These are phyloP conservation scores for Euplagia quadripunctaria DNA, from an alignment of 2,888 invertebrate genomes.

Conservation along the genomic window DNA sequence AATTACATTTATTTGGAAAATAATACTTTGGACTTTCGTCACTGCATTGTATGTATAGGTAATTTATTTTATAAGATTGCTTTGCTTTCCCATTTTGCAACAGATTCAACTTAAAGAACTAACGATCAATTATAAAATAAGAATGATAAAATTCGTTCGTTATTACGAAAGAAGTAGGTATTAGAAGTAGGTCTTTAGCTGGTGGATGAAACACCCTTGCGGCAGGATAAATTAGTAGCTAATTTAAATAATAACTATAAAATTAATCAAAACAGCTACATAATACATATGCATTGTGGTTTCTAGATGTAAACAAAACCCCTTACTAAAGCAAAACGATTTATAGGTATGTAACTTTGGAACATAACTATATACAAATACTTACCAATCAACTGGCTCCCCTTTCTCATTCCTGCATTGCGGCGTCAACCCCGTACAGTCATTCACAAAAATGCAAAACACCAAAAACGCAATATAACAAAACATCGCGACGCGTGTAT, in stretches of 20 bases:
- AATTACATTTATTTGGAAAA: background rate
- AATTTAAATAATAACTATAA: background rate
- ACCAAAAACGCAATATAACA: conserved; percentile 56
- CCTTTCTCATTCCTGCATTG: conserved; percentile 89
- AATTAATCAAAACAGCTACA: background rate
- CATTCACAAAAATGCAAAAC: conserved; percentile 61
- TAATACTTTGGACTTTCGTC: background rate
- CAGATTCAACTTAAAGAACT: too few species aligned
- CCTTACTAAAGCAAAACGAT: background rate
- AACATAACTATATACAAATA: conserved; percentile 27
- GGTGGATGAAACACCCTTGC: background rate
- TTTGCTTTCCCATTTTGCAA: too few species aligned
- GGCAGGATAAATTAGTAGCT: background rate
- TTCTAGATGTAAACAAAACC: background rate
- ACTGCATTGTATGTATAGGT: too few species aligned
- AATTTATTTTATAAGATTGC: too few species aligned
- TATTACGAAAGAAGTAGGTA: too few species aligned
- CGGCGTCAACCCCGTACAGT: conserved; percentile 68
- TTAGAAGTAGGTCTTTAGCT: too few species aligned
- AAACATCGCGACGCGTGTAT: conserved; percentile 66
- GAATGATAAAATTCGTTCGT: too few species aligned
- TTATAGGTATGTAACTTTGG: background rate
- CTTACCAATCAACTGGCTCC: conserved; percentile 91
- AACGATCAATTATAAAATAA: too few species aligned
- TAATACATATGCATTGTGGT: background rate